Evolutionary conservation across 2,797 vertebrate species (phyloP), one percentile per base, ranked within the genome.

Genomic region (Lepus townsendii): DNA sequence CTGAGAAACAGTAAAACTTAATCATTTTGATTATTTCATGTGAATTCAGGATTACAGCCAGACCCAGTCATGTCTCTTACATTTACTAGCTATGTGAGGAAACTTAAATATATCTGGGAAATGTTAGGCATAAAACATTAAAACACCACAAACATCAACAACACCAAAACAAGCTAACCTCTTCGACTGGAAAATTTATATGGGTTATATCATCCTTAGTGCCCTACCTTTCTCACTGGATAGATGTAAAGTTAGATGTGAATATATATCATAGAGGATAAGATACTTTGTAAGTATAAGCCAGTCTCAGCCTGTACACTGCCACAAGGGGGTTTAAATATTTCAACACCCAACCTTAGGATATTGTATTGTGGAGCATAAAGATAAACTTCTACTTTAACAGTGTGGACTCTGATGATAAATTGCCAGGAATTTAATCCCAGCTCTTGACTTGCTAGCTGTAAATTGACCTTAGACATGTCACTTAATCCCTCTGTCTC

Each of bases 391-490:
- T 85, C 42, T 65, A 2, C 62, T 50, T 75, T 87, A 47, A 68
- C 26, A 84, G n/a, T 68, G 4, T 42, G 24, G 30, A 82, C 1
- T 35, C 69, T n/a, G 5, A 69, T 83, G 69, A 26, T 71, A 57
- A 68, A 32, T 32, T 78, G 10, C 47, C 26, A 60, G 35, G 63
- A 90, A 66, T 82, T 84, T 79, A 65, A 78, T 96, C 69, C 38
- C 35, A 91, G 68, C 6, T 82, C 22, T 85, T 83, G 20, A 57
- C 38, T 91, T 91, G 75, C 24, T 90, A 47, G 38, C 22, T 68
- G 16, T 78, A 75, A 91, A 32, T 14, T 97, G 78, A 87, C 69
- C 26, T 93, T 68, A 13, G 47, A 32, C 38, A 35, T 77, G 32
- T 69, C 88, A 72, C 63, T 78, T 47, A 84, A 88, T 73, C 27